phyloP scores from a whole-genome alignment of 1,140 invertebrate genomes.

The Polypedilum pembai region DNA sequence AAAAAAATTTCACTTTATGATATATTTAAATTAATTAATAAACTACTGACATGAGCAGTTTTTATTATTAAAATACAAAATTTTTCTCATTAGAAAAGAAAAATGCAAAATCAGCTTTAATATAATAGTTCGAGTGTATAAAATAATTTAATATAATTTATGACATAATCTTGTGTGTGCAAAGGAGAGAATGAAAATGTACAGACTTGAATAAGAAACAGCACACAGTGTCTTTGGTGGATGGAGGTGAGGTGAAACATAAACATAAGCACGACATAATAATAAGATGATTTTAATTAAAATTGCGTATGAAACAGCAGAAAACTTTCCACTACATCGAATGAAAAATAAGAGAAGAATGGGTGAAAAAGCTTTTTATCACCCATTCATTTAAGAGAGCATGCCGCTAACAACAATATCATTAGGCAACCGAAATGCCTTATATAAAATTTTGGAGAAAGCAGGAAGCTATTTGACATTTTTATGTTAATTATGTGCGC shows the following conservation, averaged over 20 bases:
- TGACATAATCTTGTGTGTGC: background rate
- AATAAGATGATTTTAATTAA: slow-evolving; percentile 20
- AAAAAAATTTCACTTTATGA: too few relatives aligned
- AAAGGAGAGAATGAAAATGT: too few relatives aligned
- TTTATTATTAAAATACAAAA: too few relatives aligned
- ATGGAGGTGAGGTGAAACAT: slow-evolving; percentile 10
- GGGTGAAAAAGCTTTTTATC: background rate
- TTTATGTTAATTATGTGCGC: slow-evolving; percentile 18
- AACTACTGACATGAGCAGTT: too few relatives aligned
- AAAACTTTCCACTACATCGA: background rate
- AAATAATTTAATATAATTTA: slow-evolving; percentile 20
- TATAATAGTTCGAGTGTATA: background rate
- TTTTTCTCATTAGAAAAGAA: background rate
- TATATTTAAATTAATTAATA: too few relatives aligned
- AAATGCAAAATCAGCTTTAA: background rate
- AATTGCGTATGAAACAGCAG: background rate
- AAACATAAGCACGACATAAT: slow-evolving; percentile 18
- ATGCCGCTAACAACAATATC: background rate
- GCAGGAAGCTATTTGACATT: slow-evolving; percentile 16
- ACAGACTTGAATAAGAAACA: too few relatives aligned
- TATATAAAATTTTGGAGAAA: background rate
- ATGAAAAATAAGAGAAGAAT: background rate
- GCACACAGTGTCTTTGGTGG: background rate
- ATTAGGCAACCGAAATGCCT: background rate
- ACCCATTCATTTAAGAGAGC: background rate